phyloP scores from a whole-genome alignment of 2,888 invertebrate species.

The Phrixothrix hirtus region DNA sequence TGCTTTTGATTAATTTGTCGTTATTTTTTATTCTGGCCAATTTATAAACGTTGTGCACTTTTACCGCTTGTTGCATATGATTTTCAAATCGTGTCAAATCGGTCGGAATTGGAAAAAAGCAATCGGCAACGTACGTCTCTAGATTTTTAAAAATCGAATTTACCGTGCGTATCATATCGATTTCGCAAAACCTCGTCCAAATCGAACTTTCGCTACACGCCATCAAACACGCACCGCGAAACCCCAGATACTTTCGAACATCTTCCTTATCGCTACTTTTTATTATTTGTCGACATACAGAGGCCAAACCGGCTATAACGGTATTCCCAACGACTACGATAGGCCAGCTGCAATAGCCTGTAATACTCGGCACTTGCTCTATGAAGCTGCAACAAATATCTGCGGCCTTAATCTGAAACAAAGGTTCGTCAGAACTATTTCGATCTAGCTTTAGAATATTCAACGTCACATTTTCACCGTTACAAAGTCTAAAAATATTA shows the following conservation, averaged over 20 bases:
- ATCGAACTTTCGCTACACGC: conserved; percentile 83
- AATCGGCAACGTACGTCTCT: conserved; percentile 34
- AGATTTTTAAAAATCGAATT: conserved; percentile 52
- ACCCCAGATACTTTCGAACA: conserved; percentile 67
- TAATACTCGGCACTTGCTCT: conserved; percentile 55
- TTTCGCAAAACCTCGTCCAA: conserved; percentile 93
- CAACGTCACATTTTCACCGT: conserved; percentile 55
- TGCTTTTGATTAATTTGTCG: conserved; percentile 52
- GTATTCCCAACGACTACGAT: conserved; percentile 64
- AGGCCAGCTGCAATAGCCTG: conserved; percentile 64
- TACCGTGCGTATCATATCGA: conserved; percentile 70
- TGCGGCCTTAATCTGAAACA: conserved; percentile 49
- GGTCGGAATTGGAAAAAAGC: conserved; percentile 61
- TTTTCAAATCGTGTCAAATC: conserved; percentile 78
- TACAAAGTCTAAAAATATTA: too few relatives aligned
- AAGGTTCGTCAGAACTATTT: conserved; percentile 37
- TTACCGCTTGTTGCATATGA: conserved; percentile 81
- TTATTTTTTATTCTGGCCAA: conserved; percentile 63
- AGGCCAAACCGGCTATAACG: conserved; percentile 79
- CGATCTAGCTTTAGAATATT: conserved; percentile 52
- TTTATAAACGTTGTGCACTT: conserved; percentile 84
- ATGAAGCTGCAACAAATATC: conserved; percentile 51
- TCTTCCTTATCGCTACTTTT: conserved; percentile 52
- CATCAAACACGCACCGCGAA: conserved; percentile 79
- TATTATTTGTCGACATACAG: conserved; percentile 67